These are phyloP conservation scores for Schizopygopsis malacanthus DNA, from an alignment of 2,797 vertebrate species.

Conservation along the genomic window DNA sequence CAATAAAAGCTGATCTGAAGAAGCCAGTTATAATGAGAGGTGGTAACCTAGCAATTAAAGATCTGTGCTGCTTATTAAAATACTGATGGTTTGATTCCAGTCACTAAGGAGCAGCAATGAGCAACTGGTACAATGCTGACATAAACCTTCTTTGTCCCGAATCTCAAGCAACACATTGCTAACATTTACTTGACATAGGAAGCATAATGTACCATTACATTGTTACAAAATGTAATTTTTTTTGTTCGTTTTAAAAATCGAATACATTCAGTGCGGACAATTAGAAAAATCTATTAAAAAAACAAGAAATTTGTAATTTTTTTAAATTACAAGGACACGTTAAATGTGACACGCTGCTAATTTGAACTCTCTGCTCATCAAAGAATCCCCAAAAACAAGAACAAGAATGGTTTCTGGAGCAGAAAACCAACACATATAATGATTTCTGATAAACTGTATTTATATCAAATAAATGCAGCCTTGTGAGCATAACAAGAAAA, in stretches of 20 bases:
- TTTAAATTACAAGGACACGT: not conserved
- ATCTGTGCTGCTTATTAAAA: conserved; percentile 23
- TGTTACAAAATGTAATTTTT: no score
- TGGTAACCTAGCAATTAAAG: conserved; percentile 9
- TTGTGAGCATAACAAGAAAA: not conserved
- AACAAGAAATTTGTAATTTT: no score
- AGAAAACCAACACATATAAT: not conserved
- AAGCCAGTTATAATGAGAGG: not conserved
- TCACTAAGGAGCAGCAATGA: not conserved
- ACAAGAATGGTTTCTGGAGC: no score
- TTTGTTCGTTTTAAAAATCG: no score
- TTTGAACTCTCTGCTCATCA: not conserved
- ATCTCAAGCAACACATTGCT: conserved; percentile 4
- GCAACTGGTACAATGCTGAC: not conserved
- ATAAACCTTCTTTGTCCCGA: not conserved
- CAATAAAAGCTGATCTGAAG: not conserved
- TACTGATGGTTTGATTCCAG: conserved; percentile 21
- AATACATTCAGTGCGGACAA: not conserved
- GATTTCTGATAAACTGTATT: not conserved
- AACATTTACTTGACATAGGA: not conserved
- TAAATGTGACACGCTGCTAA: not conserved
- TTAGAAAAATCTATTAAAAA: no score
- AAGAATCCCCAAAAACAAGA: no score
- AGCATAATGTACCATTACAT: not conserved
- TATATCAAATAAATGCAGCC: not conserved